phyloP scores from a whole-genome alignment of 2,113 vertebrate genomes.

The Megatriorchis doriae region DNA sequence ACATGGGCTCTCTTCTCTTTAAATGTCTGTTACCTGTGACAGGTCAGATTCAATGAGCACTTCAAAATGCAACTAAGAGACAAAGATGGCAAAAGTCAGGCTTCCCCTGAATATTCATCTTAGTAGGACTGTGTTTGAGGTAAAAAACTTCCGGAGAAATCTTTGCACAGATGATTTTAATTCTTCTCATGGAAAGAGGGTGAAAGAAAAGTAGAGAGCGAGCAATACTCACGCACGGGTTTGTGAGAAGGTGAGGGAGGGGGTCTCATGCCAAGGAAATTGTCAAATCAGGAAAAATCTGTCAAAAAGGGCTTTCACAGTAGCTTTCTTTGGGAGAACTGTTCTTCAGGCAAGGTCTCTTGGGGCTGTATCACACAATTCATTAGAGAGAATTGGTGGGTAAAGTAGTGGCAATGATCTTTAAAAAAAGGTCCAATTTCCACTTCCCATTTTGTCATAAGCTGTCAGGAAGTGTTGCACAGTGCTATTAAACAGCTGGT shows the following conservation, averaged over 20 bases:
- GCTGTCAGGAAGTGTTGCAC: background rate
- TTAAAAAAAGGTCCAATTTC: background rate
- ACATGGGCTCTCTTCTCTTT: background rate
- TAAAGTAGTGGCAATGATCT: background rate
- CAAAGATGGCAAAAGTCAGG: background rate
- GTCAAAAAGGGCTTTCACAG: background rate
- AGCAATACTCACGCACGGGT: background rate
- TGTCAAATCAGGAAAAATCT: background rate
- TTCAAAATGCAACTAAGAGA: background rate
- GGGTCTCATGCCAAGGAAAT: background rate
- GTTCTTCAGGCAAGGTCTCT: background rate
- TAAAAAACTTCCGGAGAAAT: background rate
- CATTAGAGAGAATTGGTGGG: background rate
- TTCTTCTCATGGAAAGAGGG: background rate
- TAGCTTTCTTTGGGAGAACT: background rate
- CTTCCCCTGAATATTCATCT: background rate
- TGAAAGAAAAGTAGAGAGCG: background rate
- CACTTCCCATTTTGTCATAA: conserved; percentile 11
- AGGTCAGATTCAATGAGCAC: background rate
- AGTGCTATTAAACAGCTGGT: background rate
- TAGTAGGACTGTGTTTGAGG: background rate
- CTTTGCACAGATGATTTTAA: background rate
- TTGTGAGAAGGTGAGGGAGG: background rate
- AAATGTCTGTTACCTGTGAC: background rate
- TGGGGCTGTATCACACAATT: background rate